phyloP scores from a whole-genome alignment of 2,888 invertebrate genomes.

The Xanthorhoe designata region DNA sequence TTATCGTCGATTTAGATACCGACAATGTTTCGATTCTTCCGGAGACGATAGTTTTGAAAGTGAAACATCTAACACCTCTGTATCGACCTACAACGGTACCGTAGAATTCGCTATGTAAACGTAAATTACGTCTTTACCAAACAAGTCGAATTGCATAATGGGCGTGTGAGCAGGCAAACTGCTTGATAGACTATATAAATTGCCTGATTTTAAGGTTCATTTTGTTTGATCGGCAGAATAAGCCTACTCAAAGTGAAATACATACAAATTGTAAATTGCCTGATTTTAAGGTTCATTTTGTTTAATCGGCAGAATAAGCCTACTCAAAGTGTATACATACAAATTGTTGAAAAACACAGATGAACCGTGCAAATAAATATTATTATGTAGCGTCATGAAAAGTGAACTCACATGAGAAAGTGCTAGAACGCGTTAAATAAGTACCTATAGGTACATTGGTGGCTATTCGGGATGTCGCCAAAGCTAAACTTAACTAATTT shows the following conservation, averaged over 20 bases:
- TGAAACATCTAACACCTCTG: no score
- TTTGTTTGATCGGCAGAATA: neutral
- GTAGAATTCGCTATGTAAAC: no score
- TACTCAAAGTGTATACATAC: neutral
- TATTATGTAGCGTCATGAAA: neutral
- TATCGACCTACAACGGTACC: no score
- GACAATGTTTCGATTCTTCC: no score
- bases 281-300: neutral
- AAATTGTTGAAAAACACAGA: no score
- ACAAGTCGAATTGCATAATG: conserved; percentile 2
- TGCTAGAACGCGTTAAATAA: no score
- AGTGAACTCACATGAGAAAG: neutral
- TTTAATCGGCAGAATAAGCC: neutral
- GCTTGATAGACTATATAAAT: neutral
- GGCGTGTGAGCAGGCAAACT: neutral
- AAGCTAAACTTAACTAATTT: no score
- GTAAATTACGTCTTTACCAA: neutral
- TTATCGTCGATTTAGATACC: no score
- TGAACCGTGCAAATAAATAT: neutral
- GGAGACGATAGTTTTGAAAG: no score
- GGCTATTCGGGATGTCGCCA: no score
- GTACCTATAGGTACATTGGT: no score
- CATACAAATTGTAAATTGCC: neutral
- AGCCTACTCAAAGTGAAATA: neutral
- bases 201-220: neutral